Percentiles rank a stretch among this genome's conserved stretches.
phyloP scores from a whole-genome alignment of 2,888 invertebrate genomes.

The Stictocephala bisonia region DNA sequence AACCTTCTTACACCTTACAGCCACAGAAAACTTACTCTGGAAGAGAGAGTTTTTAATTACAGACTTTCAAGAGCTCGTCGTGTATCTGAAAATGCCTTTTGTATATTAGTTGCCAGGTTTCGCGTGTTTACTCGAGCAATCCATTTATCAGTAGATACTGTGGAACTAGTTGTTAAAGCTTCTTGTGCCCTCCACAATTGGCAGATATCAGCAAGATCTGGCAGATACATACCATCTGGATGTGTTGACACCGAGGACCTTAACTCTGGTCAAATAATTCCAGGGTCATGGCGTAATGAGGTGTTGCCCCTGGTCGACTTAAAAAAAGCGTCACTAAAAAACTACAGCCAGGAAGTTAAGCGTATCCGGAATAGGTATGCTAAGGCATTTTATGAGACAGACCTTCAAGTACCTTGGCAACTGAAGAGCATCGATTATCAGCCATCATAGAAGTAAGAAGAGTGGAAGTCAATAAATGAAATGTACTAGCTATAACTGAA shows the following conservation, averaged over 20 bases:
- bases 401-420: conserved; percentile 29
- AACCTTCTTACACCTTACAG: conserved; percentile 52
- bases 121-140: conserved; percentile 49
- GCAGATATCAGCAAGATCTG: neutral
- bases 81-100: conserved; percentile 54
- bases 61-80: conserved; percentile 53
- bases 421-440: neutral
- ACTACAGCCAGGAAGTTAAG: conserved; percentile 20
- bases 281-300: conserved; percentile 7
- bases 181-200: conserved; percentile 35
- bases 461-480: too few relatives aligned
- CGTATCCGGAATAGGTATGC: conserved; percentile 3
- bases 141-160: neutral
- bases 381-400: conserved; percentile 6
- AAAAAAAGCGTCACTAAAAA: too few relatives aligned
- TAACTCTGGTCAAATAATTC: conserved; percentile 6
- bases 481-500: too few relatives aligned
- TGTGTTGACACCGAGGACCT: conserved; percentile 15
- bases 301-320: neutral
- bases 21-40: neutral
- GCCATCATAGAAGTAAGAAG: too few relatives aligned
- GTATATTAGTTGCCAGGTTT: conserved; percentile 52
- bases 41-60: conserved; percentile 54
- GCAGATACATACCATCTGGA: conserved; percentile 4
- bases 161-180: conserved; percentile 2